phyloP scores from a whole-genome alignment of 2,797 vertebrate genomes.

The Melanotaenia trifasciata region DNA sequence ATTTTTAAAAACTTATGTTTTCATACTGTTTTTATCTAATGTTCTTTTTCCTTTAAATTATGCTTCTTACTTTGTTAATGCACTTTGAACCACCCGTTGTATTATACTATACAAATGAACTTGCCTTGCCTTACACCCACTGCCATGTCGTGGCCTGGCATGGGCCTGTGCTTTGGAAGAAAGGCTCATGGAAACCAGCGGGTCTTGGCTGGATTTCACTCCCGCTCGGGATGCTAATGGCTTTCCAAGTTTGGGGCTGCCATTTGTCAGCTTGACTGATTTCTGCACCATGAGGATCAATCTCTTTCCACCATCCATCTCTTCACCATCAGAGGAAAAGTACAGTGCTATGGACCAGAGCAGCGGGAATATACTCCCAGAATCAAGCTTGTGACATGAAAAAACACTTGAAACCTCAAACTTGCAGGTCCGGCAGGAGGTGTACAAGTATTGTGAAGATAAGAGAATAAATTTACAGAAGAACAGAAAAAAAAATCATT shows the following conservation, averaged over 20 bases:
- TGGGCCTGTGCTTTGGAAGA: constrained; percentile 39
- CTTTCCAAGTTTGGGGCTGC: constrained; percentile 61
- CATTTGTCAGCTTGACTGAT: constrained; percentile 72
- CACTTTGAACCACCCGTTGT: too few species aligned
- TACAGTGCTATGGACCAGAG: constrained; percentile 25
- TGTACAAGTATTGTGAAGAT: constrained; percentile 1
- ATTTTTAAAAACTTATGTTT: too few species aligned
- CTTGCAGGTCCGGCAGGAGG: constrained; percentile 15
- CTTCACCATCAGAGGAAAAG: constrained; percentile 60
- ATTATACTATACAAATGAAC: too few species aligned
- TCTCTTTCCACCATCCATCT: constrained; percentile 60
- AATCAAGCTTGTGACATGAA: constrained; percentile 18
- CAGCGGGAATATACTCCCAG: constrained; percentile 11
- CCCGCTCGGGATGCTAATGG: constrained; percentile 58
- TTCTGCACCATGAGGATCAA: constrained; percentile 59
- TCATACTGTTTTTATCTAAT: too few species aligned
- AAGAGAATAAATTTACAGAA: constrained; percentile 9
- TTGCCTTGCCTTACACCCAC: constrained; percentile 18
- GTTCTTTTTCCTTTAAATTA: too few species aligned
- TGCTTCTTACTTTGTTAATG: too few species aligned
- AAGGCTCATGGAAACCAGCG: constrained; percentile 60
- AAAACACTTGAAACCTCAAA: constrained; percentile 24
- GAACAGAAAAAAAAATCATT: not conserved
- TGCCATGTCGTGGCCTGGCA: constrained; percentile 55
- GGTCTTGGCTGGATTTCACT: constrained; percentile 53